Percentiles rank a stretch among this genome's conserved stretches.
phyloP scores from a whole-genome alignment of 2,888 invertebrate genomes.

The Parasteatoda lunata region DNA sequence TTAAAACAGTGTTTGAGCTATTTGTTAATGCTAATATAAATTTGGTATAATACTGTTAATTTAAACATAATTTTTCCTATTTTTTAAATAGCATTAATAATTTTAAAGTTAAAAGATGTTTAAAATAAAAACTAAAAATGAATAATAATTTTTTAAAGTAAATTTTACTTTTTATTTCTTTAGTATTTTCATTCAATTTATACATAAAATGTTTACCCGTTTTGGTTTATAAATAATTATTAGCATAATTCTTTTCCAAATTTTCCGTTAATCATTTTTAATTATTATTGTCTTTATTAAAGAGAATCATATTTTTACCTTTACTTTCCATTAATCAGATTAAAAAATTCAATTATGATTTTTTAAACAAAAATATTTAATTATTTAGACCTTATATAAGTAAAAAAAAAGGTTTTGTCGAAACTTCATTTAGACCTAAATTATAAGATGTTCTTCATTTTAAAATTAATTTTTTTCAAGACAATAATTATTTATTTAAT shows the following conservation, averaged over 20 bases:
- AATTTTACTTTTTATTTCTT: not conserved
- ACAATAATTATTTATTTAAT: no score
- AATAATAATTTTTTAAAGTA: not conserved
- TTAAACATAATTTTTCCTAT: not conserved
- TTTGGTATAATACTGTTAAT: not conserved
- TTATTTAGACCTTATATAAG: not conserved
- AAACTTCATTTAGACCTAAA: no score
- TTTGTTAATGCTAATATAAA: conserved; percentile 18
- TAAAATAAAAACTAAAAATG: not conserved
- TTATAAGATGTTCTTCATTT: no score
- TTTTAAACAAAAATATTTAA: not conserved
- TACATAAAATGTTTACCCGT: no score
- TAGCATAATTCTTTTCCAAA: no score
- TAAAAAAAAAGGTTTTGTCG: no score
- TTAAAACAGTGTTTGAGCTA: conserved; percentile 24
- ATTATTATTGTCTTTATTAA: no score
- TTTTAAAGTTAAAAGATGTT: not conserved
- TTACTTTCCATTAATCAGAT: no score
- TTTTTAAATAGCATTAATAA: not conserved
- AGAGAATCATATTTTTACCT: no score
- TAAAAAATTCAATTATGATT: not conserved
- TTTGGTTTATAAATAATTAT: no score
- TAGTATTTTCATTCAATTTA: not conserved
- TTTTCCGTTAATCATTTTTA: no score
- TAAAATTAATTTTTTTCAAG: no score